Evolutionary conservation across 2,113 vertebrate genomes (phyloP), one percentile per base, ranked within the genome.

Genomic region (Gallinago jamesoni): DNA sequence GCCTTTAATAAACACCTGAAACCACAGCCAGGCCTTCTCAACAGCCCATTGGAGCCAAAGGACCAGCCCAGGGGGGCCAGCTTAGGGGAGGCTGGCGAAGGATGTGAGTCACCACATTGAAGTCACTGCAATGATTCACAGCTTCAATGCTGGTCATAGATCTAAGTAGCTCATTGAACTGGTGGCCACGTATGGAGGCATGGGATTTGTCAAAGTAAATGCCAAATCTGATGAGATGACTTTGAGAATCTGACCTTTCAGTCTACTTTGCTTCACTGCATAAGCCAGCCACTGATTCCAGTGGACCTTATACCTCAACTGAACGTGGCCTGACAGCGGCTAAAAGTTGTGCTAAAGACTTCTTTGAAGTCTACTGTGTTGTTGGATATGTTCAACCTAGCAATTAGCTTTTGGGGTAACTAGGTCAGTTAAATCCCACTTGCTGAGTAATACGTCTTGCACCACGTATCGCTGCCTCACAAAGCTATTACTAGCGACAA

Each of bases 401-500:
- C 52, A 94, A 91, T 39, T 72, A 91, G 31, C 68, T 90, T 74
- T 84, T 73, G 63, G 78, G 64, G 17, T 84, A 94, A 81, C 41
- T 37, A 64, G 47, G 57, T 68, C 79, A 62, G 67, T 79, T 67
- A 87, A 87, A 94, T 41, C 66, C 60, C 80, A 72, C 79, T 87
- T 89, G 76, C 22, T 43, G 39, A 90, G 41, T 50, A 74, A 35
- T 43, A 89, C 52, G 35, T 57, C 86, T 90, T 82, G 59, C 47
- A 92, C 47, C 52, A 83, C 81, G 69, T 78, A 67, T 48, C 83
- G 60, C 79, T 84, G 89, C 72, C 80, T 82, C 50, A 64, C 67
- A 43, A 82, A 77, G 83, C 72, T 78, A 83, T 76, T 90, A 25
- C 79, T 48, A 89, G 93, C 48, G 83, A 94, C 80, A 84, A 95